phyloP scores from a whole-genome alignment of 23 tunicate genomes.

The Halocynthia roretzi region DNA sequence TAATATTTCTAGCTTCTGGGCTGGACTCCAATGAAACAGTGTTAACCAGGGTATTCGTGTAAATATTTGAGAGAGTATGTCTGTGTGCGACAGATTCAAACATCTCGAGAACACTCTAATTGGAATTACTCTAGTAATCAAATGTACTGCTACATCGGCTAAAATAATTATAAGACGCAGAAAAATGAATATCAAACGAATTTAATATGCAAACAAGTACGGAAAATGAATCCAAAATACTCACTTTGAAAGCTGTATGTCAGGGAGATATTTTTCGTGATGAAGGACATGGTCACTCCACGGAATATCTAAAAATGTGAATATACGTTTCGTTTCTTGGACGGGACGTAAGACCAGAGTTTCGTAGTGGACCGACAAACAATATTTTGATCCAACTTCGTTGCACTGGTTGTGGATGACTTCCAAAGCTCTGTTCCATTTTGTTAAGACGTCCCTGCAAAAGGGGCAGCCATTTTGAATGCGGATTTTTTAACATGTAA shows the following conservation, averaged over 20 bases:
- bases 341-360: slow-evolving; percentile 89
- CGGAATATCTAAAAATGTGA: slow-evolving; percentile 67
- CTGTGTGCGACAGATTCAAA: no score
- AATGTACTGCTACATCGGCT: background rate
- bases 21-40: no score
- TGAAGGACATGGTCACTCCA: slow-evolving; percentile 66
- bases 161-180: background rate
- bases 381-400: slow-evolving; percentile 53
- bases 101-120: background rate
- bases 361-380: slow-evolving; percentile 86
- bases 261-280: slow-evolving; percentile 83
- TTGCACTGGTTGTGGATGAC: slow-evolving; percentile 68
- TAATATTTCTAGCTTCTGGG: no score
- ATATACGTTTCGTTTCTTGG: slow-evolving; percentile 44
- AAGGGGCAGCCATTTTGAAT: background rate
- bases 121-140: background rate
- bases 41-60: no score
- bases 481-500: no score
- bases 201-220: background rate
- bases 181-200: background rate
- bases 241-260: slow-evolving; percentile 84
- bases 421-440: slow-evolving; percentile 88
- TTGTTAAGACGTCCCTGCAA: slow-evolving; percentile 72
- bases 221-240: background rate
- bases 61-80: no score